phyloP scores from a whole-genome alignment of 1,140 invertebrate species.

The Calycopis cecrops region DNA sequence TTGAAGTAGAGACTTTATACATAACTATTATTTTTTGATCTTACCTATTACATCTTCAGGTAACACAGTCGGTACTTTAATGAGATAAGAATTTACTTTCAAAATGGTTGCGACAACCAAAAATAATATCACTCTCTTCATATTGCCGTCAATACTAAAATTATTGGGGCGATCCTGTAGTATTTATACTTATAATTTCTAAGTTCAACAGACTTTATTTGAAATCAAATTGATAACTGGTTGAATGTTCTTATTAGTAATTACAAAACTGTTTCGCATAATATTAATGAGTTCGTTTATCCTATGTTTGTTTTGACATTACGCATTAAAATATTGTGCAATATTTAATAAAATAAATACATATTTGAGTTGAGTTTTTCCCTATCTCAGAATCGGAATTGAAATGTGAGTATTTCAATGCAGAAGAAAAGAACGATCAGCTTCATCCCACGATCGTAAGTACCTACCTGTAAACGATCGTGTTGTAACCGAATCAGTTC shows the following conservation, averaged over 20 bases:
- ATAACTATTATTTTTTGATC: conserved; percentile 3
- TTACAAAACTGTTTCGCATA: too few species aligned
- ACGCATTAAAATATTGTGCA: too few species aligned
- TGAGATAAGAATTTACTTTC: conserved; percentile 38
- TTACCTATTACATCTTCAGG: conserved; percentile 32
- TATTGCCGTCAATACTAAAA: conserved; percentile 33
- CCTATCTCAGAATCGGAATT: too few species aligned
- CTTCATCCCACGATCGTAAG: too few species aligned
- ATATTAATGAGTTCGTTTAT: too few species aligned
- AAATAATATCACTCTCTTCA: conserved; percentile 45
- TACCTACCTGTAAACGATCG: too few species aligned
- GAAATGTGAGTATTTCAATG: too few species aligned
- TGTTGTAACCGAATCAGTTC: too few species aligned
- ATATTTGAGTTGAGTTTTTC: too few species aligned
- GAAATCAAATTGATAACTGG: conserved; percentile 30
- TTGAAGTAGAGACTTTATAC: background rate
- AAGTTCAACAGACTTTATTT: conserved; percentile 27
- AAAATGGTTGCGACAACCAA: conserved; percentile 24
- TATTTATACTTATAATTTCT: conserved; percentile 29
- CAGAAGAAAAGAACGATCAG: too few species aligned
- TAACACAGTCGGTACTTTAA: conserved; percentile 43
- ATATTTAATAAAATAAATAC: too few species aligned
- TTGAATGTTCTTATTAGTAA: conserved; percentile 33
- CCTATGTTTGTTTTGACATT: too few species aligned
- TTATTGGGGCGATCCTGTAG: conserved; percentile 8